Conservation (phyloP, 2,113 vertebrate species). For the Actenoides lindsayi region DNA sequence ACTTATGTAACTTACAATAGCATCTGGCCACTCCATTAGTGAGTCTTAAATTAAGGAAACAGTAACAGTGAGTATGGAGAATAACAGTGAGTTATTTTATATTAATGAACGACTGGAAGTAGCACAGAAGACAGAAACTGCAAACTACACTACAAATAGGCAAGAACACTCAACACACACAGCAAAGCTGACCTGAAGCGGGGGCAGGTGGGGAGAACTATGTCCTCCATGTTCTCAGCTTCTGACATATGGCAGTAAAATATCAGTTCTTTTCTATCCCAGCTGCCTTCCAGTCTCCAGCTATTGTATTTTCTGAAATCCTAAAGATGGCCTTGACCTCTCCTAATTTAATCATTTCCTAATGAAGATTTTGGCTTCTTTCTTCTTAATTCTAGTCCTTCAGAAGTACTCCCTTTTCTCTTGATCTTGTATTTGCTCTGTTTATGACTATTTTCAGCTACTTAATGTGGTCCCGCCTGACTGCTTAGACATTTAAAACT, state of each 20-base stretch:
- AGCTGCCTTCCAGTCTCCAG: not conserved
- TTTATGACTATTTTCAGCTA: not conserved
- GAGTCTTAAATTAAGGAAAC: not conserved
- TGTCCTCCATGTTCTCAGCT: not conserved
- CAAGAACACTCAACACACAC: not conserved
- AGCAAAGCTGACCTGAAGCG: not conserved
- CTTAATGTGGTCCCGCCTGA: not conserved
- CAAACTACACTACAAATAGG: not conserved
- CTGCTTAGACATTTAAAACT: not conserved
- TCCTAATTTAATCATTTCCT: not conserved
- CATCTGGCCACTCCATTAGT: not conserved
- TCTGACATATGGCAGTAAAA: not conserved
- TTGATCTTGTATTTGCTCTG: not conserved
- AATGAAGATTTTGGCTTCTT: not conserved
- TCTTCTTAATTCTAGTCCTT: not conserved
- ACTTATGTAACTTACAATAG: not conserved
- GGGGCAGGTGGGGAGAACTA: not conserved
- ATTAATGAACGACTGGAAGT: not conserved
- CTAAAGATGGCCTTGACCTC: not conserved
- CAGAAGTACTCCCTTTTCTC: not conserved
- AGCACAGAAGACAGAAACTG: not conserved
- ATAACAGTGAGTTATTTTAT: not conserved
- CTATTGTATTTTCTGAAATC: not conserved
- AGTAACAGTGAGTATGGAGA: not conserved
- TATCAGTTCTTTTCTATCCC: not conserved